phyloP scores from a whole-genome alignment of 2,888 invertebrate species.

The Eilema caniola region DNA sequence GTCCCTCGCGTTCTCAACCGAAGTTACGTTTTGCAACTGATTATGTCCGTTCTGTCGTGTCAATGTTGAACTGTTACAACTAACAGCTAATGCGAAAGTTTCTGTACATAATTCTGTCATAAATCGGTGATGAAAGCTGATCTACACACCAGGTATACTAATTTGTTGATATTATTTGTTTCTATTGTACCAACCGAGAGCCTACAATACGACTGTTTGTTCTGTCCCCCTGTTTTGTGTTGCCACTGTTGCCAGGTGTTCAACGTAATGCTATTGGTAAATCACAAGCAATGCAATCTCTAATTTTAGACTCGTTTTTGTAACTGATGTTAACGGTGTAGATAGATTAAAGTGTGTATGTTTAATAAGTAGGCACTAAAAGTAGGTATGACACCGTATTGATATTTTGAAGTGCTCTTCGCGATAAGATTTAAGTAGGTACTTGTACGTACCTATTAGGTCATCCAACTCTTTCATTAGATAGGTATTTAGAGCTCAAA shows the following conservation, averaged over 20 bases:
- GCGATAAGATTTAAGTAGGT: slow-evolving; percentile 37
- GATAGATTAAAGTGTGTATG: slow-evolving; percentile 19
- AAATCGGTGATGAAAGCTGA: slow-evolving; percentile 50
- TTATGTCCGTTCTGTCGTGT: slow-evolving; percentile 45
- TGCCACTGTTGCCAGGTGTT: slow-evolving; percentile 69
- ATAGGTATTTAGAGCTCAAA: neutral
- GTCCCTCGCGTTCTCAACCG: slow-evolving; percentile 51
- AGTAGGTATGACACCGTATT: slow-evolving; percentile 26
- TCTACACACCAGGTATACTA: slow-evolving; percentile 46
- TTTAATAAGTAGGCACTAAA: slow-evolving; percentile 17
- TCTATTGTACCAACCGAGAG: slow-evolving; percentile 26
- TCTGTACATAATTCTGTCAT: slow-evolving; percentile 33
- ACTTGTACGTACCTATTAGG: slow-evolving; percentile 27
- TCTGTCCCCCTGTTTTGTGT: slow-evolving; percentile 48
- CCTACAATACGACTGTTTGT: slow-evolving; percentile 21
- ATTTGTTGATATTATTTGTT: slow-evolving; percentile 35
- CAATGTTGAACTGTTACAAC: slow-evolving; percentile 25
- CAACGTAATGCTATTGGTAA: slow-evolving; percentile 61
- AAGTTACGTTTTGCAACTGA: slow-evolving; percentile 47
- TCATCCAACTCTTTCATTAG: slow-evolving; percentile 27
- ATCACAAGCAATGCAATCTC: slow-evolving; percentile 52
- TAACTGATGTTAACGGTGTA: slow-evolving; percentile 26
- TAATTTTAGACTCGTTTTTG: slow-evolving; percentile 43
- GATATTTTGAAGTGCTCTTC: slow-evolving; percentile 39
- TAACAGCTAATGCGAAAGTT: slow-evolving; percentile 57